These are phyloP conservation scores for Melieria omissa DNA, from an alignment of 2,888 invertebrate genomes.

Conservation along the genomic window DNA sequence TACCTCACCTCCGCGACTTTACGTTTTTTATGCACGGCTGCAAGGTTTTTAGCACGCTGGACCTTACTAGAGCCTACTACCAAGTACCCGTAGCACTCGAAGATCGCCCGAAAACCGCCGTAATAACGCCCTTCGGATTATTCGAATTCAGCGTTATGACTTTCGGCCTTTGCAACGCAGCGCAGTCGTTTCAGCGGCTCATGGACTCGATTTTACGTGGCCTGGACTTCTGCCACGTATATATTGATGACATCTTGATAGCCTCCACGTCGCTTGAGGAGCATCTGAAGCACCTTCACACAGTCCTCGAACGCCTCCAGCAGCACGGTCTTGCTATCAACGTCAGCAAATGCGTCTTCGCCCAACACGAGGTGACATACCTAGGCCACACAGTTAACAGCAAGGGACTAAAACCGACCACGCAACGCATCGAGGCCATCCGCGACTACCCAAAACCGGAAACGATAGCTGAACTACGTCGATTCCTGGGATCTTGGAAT, in stretches of 20 bases:
- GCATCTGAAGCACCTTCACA: neutral
- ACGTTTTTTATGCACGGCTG: neutral
- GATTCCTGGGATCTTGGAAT: too few species aligned
- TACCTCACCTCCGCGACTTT: slow-evolving; percentile 13
- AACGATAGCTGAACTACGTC: too few species aligned
- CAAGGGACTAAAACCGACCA: too few species aligned
- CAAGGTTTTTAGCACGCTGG: slow-evolving; percentile 27
- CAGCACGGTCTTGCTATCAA: neutral
- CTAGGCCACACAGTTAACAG: neutral
- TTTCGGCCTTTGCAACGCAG: neutral
- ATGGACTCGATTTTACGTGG: neutral
- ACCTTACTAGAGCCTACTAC: slow-evolving; percentile 47
- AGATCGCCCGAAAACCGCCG: neutral
- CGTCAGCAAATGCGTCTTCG: neutral
- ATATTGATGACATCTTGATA: slow-evolving; percentile 3
- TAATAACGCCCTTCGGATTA: slow-evolving; percentile 6
- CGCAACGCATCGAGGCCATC: slow-evolving; percentile 29
- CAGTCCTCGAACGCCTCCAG: slow-evolving; percentile 2
- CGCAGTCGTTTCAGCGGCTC: neutral
- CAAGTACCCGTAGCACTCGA: slow-evolving; percentile 1
- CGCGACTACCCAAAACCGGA: too few species aligned
- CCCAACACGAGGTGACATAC: neutral
- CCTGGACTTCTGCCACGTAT: neutral
- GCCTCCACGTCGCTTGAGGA: neutral
- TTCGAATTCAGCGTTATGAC: slow-evolving; percentile 2